Base-by-base conservation (phyloP, 2,113 vertebrate genomes). In the Lota lota region DNA sequence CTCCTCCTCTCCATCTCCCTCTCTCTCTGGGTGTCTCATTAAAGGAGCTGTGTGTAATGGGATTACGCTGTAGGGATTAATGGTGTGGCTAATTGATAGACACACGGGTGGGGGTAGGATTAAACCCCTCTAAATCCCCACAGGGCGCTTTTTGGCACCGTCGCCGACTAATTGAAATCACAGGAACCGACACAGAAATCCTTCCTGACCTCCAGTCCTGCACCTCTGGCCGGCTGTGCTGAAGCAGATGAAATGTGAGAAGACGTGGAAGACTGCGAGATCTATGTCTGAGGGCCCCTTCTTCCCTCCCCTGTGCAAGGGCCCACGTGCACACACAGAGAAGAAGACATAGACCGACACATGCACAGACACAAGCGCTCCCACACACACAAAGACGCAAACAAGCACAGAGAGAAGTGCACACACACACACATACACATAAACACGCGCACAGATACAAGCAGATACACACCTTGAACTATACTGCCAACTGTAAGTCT, bases 41-140 rank as follows among this genome's bases (percentile, higher is more conserved):
- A 88, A 87, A 87, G 81, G 85, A 81, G 82, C 80, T 90, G 84
- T 80, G 85, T 85, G 84, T 90, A 89, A 90, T 91, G 86, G 89
- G 91, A 92, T 90, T 90, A 91, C 76, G 87, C 88, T 79, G 61
- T 87, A 76, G 86, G 89, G 87, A 91, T 92, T 91, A 91, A 92
- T 92, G 84, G 87, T 84, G 88, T 89, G 87, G 83, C 85, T 93
- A 92, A 92, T 92, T 91, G 89, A 90, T 90, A 90, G 87, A 90
- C 88, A 89, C 82, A 89, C 81, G 86, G 83, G 81, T 80, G 75
- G 85, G 88, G 88, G 88, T 88, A 79, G 85, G 80, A 87, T 87
- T 88, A 89, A 89, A 87, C 80, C 88, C 85, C 78, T 85, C 81
- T 86, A 82, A 89, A 65, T 90, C 87, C 85, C 88, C 77, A 79